Evolutionary conservation across 2,113 vertebrate genomes (phyloP).

Genomic region (Nannospalax galili): DNA sequence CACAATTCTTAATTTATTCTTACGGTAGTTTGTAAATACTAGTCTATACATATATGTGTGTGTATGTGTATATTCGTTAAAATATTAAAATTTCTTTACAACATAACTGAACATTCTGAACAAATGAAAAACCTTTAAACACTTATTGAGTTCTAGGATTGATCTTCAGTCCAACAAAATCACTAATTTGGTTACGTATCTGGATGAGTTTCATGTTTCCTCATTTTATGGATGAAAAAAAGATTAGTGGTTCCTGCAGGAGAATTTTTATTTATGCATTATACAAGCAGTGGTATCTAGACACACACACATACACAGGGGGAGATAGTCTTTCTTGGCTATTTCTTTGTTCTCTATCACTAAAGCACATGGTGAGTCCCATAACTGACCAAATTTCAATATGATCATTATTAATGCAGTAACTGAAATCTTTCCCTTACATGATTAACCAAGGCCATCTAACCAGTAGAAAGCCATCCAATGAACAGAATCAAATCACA

Average conservation of each 20-base stretch:
- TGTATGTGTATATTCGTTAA: not conserved
- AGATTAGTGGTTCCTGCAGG: not conserved
- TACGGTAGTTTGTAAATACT: not conserved
- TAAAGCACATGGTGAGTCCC: not conserved
- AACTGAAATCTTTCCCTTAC: not conserved
- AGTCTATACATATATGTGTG: no score
- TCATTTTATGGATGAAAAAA: not conserved
- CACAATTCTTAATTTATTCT: constrained; percentile 5
- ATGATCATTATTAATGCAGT: not conserved
- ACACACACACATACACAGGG: no score
- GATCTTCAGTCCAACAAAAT: not conserved
- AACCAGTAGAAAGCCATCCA: not conserved
- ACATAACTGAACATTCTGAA: not conserved
- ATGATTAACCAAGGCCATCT: not conserved
- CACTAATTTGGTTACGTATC: not conserved
- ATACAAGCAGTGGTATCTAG: not conserved
- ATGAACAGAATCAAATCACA: not conserved
- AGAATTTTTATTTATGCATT: not conserved
- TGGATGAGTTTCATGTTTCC: not conserved
- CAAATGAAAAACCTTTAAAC: not conserved
- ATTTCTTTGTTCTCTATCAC: not conserved
- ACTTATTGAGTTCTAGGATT: not conserved
- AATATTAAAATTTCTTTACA: not conserved
- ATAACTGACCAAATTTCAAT: not conserved
- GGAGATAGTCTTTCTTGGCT: not conserved